Evolutionary conservation across 37 sponge, comb jelly and placozoan genomes (phyloP), one percentile per base, ranked within the genome.

Genomic region (Corticium candelabrum): DNA sequence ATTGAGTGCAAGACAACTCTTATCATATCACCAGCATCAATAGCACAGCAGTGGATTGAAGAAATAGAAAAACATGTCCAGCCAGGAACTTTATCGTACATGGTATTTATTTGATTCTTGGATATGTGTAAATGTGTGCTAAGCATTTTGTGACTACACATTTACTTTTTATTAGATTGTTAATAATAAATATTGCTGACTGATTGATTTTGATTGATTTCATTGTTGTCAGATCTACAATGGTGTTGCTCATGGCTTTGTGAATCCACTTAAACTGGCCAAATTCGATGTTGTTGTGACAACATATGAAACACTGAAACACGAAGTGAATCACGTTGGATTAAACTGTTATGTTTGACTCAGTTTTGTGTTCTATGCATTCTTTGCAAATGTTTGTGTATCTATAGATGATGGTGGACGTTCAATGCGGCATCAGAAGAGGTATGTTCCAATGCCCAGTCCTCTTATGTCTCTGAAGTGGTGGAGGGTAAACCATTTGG

Each of bases 401-500:
- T 68, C n/a, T 72, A n/a, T 15, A 70, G 73, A 29, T 70, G 5
- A 70, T 7, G 73, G 21, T 5, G 73, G 29, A 4, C 73, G 35
- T 32, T 5, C 32, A 33, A 70, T 89, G 0, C 85, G 93, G 0
- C 75, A 85, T 67, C 37, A 37, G 36, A 89, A 87, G 78, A 68
- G 87, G 1, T 89, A 86, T 69, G 11, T 31, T 15, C 70, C 40
- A 40, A 72, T 71, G 34, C 90, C 87, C 21, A 90, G 87, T 74
- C 93, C 93, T 35, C 82, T 93, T 0, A 77, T 82, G 37, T 77
- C 85, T 21, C n/a, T 93, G 4, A 74, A 87, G 29, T 93, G 90
- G 90, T 93, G 93, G 93, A 86, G 93, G 77, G 87, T 93, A 70
- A 81, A 87, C 34, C 1, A 0, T 15, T 0, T 31, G 3, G 34